Evolutionary conservation across 1,140 invertebrate genomes (phyloP).

Genomic region (Pogonognathellus flavescens): DNA sequence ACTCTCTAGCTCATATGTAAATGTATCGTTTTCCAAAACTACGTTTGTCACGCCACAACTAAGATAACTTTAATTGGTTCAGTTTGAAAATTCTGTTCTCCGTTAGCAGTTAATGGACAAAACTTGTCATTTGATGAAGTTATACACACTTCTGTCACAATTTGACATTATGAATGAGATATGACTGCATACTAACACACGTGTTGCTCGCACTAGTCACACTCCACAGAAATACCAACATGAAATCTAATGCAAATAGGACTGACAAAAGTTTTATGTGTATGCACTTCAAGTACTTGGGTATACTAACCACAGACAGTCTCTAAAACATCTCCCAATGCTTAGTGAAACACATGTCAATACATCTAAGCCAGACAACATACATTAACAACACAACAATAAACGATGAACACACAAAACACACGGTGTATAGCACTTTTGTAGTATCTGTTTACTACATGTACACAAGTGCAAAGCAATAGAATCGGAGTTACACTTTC

Average conservation of each 20-base stretch:
- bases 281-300: background rate
- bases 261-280: conserved; percentile 26
- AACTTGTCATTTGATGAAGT: conserved; percentile 26
- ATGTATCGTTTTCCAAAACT: no score
- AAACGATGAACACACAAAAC: conserved; percentile 31
- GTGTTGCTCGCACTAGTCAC: conserved; percentile 41
- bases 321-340: conserved; percentile 27
- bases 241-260: conserved; percentile 36
- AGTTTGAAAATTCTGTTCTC: background rate
- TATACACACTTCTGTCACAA: conserved; percentile 19
- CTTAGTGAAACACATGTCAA: conserved; percentile 32
- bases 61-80: background rate
- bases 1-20: background rate
- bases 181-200: conserved; percentile 7
- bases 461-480: background rate
- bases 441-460: conserved; percentile 3
- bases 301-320: conserved; percentile 38
- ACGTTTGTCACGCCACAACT: background rate
- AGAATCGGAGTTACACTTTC: no score
- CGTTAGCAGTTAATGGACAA: background rate
- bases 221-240: conserved; percentile 46
- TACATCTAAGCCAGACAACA: background rate
- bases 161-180: conserved; percentile 40
- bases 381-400: conserved; percentile 18
- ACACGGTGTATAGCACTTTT: background rate